A percentile compares a stretch with the other conserved stretches of the same genome.
These are phyloP conservation scores for Ips typographus DNA, from an alignment of 1,140 invertebrate genomes.

Conservation along the genomic window DNA sequence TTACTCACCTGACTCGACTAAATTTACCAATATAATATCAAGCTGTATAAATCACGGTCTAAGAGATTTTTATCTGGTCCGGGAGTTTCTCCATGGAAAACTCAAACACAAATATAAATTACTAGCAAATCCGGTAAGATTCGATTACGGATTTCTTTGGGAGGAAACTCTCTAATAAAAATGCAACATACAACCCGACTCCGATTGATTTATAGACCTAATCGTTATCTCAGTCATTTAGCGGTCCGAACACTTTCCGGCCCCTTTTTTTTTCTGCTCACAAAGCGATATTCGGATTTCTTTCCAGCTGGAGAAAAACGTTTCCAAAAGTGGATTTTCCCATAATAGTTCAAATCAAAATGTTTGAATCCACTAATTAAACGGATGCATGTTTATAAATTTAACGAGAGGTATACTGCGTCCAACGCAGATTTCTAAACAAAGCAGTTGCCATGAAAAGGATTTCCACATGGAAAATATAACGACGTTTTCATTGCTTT, in stretches of 20 bases:
- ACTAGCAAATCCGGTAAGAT: slow-evolving; percentile 9
- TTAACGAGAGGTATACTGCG: too few relatives aligned
- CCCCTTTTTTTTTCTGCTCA: slow-evolving; percentile 5
- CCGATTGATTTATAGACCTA: slow-evolving; percentile 23
- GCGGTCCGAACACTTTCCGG: slow-evolving; percentile 16
- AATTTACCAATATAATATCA: too few relatives aligned
- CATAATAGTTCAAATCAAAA: too few relatives aligned
- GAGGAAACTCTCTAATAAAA: slow-evolving; percentile 11
- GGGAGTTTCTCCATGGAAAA: neutral
- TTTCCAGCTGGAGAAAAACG: slow-evolving; percentile 10
- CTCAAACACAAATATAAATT: slow-evolving; percentile 12
- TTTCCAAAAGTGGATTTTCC: neutral
- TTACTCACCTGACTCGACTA: too few relatives aligned
- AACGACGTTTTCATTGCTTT: slow-evolving; percentile 9
- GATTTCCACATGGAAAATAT: slow-evolving; percentile 9
- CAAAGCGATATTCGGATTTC: slow-evolving; percentile 9
- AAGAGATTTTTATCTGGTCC: neutral
- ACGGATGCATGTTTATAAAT: too few relatives aligned
- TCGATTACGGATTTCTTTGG: slow-evolving; percentile 18
- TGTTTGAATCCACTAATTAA: too few relatives aligned
- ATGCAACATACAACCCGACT: slow-evolving; percentile 16
- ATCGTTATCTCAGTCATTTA: slow-evolving; percentile 25
- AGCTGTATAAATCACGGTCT: too few relatives aligned
- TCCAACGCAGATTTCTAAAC: neutral
- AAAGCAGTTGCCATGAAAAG: slow-evolving; percentile 9